phyloP scores from a whole-genome alignment of 2,888 invertebrate species.

The Xestia xanthographa region DNA sequence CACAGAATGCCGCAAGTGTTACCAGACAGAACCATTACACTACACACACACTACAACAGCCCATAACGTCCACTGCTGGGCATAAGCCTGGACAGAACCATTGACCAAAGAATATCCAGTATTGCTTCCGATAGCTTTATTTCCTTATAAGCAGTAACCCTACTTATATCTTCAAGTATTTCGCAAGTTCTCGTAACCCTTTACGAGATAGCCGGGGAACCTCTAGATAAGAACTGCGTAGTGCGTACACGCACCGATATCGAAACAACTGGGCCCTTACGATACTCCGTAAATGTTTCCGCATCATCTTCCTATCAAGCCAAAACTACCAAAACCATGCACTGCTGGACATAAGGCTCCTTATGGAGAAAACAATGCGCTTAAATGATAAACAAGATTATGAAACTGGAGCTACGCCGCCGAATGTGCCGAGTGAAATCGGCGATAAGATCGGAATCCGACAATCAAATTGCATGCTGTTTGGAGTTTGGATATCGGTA shows the following conservation, averaged over 20 bases:
- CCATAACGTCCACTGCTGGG: no score
- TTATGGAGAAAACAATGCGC: neutral
- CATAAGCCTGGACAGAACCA: no score
- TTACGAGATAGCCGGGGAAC: conserved; percentile 53
- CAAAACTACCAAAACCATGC: neutral
- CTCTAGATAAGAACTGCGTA: conserved; percentile 40
- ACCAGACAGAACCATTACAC: neutral
- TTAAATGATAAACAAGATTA: conserved; percentile 26
- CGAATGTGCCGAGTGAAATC: conserved; percentile 2
- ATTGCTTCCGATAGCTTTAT: neutral
- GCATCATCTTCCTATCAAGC: conserved; percentile 17
- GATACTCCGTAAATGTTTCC: conserved; percentile 30
- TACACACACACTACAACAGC: no score
- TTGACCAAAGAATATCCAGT: neutral
- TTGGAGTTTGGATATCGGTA: conserved; percentile 9
- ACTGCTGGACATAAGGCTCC: neutral
- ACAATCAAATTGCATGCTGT: conserved; percentile 16
- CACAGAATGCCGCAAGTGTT: neutral
- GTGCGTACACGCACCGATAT: conserved; percentile 27
- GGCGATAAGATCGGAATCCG: conserved; percentile 32
- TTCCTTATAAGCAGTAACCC: conserved; percentile 24
- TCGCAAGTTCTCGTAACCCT: conserved; percentile 61
- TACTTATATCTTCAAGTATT: conserved; percentile 53
- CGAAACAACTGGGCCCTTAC: conserved; percentile 19
- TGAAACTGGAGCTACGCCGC: conserved; percentile 3